These are phyloP conservation scores for Musca vetustissima DNA, from an alignment of 1,140 invertebrate genomes.

Conservation along the genomic window DNA sequence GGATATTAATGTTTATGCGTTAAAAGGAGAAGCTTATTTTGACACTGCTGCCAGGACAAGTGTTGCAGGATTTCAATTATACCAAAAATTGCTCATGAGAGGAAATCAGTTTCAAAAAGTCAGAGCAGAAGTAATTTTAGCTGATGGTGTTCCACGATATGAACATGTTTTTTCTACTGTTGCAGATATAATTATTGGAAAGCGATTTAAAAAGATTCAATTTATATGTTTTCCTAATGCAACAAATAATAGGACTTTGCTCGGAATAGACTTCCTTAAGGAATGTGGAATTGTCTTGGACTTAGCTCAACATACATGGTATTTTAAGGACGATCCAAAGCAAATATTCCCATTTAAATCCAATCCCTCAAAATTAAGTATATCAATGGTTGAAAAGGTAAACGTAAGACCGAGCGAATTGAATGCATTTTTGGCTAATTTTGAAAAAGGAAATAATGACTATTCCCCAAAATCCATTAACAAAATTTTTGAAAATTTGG, in stretches of 20 bases:
- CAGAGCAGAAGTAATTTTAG: slow-evolving; percentile 3
- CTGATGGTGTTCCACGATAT: slow-evolving; percentile 6
- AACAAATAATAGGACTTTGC: slow-evolving; percentile 12
- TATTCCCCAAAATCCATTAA: background rate
- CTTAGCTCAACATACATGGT: slow-evolving; percentile 6
- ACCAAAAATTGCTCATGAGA: slow-evolving; percentile 7
- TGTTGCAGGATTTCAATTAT: slow-evolving; percentile 6
- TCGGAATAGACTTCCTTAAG: slow-evolving; percentile 20
- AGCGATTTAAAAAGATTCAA: slow-evolving; percentile 11
- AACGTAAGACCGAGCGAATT: background rate
- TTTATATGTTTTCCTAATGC: slow-evolving; percentile 23
- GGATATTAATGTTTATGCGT: slow-evolving; percentile 9
- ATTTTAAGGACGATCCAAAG: slow-evolving; percentile 21
- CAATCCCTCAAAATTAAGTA: background rate
- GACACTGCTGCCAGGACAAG: slow-evolving; percentile 25
- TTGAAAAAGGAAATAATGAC: background rate
- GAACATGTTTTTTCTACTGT: slow-evolving; percentile 11
- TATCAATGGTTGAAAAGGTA: background rate
- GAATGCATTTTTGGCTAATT: background rate
- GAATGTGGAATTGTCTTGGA: slow-evolving; percentile 5
- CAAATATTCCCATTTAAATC: slow-evolving; percentile 1
- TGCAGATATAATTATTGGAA: slow-evolving; percentile 22
- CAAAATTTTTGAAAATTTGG: background rate
- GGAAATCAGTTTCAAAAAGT: slow-evolving; percentile 1
- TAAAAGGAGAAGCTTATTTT: slow-evolving; percentile 26